phyloP scores from a whole-genome alignment of 2,888 invertebrate species.

The Tenthredo amoena region DNA sequence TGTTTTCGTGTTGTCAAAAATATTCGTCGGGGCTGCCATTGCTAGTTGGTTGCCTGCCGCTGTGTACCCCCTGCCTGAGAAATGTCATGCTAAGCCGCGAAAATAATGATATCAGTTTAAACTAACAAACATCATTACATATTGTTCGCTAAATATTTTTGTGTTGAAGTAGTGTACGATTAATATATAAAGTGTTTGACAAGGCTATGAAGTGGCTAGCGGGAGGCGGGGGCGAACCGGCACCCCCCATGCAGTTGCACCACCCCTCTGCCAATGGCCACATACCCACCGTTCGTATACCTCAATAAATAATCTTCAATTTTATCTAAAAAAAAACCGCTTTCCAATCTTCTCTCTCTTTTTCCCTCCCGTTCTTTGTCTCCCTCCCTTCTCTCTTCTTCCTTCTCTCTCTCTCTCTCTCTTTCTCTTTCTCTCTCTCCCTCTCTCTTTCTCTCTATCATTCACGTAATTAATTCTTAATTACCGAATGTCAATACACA shows the following conservation, averaged over 20 bases:
- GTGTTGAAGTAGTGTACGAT: slow-evolving; percentile 58
- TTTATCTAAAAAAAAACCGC: slow-evolving; percentile 22
- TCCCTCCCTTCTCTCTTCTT: background rate
- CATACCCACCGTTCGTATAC: slow-evolving; percentile 73
- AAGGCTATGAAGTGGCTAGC: slow-evolving; percentile 78
- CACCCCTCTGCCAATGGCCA: slow-evolving; percentile 77
- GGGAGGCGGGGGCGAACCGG: slow-evolving; percentile 85
- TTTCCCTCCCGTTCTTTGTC: slow-evolving; percentile 56
- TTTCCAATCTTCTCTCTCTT: slow-evolving; percentile 56
- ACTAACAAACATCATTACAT: slow-evolving; percentile 43
- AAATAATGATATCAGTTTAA: slow-evolving; percentile 42
- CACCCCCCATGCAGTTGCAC: slow-evolving; percentile 77
- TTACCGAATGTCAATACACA: slow-evolving; percentile 40
- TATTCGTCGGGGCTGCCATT: slow-evolving; percentile 71
- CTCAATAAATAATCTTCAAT: slow-evolving; percentile 23
- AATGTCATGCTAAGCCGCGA: slow-evolving; percentile 55
- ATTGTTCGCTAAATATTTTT: slow-evolving; percentile 55
- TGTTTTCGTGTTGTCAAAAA: slow-evolving; percentile 71
- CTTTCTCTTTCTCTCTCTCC: background rate
- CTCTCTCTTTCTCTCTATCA: background rate
- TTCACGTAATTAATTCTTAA: slow-evolving; percentile 25
- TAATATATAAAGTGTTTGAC: slow-evolving; percentile 57
- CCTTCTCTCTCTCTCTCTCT: background rate
- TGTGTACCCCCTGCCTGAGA: slow-evolving; percentile 51
- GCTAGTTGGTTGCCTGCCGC: slow-evolving; percentile 64